These are phyloP conservation scores for Chondrilla cf. caribensis DNA, from an alignment of 37 sponge, comb jelly and placozoan species.

Conservation along the genomic window DNA sequence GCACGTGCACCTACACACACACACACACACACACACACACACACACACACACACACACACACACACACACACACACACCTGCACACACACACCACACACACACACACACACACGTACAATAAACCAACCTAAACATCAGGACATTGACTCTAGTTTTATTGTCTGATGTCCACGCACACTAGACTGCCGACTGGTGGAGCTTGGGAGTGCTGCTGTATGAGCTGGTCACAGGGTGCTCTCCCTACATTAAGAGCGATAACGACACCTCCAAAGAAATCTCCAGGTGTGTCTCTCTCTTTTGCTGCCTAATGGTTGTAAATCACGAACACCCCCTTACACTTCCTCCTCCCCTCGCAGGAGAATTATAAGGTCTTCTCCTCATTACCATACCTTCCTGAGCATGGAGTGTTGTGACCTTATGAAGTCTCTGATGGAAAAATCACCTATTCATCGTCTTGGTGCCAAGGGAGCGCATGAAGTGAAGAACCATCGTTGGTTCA, in stretches of 20 bases:
- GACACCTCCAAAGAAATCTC: constrained; percentile 61
- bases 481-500: constrained; percentile 86
- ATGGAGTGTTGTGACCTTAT: constrained; percentile 42
- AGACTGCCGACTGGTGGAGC: constrained; percentile 97
- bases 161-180: neutral
- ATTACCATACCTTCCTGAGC: constrained; percentile 51
- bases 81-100: too few species aligned
- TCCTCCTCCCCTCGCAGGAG: constrained; percentile 43
- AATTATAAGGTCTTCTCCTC: constrained; percentile 61
- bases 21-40: too few species aligned
- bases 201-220: constrained; percentile 92
- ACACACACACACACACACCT: too few species aligned
- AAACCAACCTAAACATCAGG: too few species aligned
- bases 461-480: constrained; percentile 69
- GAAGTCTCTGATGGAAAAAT: constrained; percentile 65
- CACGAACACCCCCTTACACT: neutral
- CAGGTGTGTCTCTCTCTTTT: constrained; percentile 19
- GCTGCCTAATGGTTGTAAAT: too few species aligned
- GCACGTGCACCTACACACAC: too few species aligned
- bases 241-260: constrained; percentile 63
- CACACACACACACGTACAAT: too few species aligned
- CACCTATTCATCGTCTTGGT: constrained; percentile 73
- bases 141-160: too few species aligned
- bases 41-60: too few species aligned
- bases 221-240: constrained; percentile 86